Conservation (phyloP, 2,113 vertebrate species). For the Empidonax alnorum region DNA sequence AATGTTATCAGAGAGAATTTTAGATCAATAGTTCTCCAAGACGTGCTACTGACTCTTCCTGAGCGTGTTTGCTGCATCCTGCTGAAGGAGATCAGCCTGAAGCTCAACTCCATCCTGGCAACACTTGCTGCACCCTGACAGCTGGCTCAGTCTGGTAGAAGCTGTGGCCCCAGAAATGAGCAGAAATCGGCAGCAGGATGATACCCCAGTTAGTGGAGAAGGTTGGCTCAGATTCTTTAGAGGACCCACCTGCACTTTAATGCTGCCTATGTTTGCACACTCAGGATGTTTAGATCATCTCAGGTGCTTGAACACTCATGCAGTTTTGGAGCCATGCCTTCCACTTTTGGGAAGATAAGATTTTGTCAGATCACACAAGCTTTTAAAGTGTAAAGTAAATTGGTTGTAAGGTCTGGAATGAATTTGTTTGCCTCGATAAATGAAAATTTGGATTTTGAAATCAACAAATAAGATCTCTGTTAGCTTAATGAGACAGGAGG, state of each 20-base stretch:
- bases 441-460: background rate
- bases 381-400: background rate
- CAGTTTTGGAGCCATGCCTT: background rate
- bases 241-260: background rate
- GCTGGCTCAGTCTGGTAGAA: background rate
- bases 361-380: background rate
- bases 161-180: background rate
- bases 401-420: background rate
- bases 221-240: background rate
- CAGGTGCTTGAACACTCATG: background rate
- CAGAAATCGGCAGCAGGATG: background rate
- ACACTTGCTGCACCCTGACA: background rate
- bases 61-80: accelerated
- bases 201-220: background rate
- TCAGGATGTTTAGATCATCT: background rate
- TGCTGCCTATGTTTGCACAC: accelerated
- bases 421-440: background rate
- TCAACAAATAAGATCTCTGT: background rate
- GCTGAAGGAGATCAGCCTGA: background rate
- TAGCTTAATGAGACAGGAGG: background rate
- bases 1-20: background rate
- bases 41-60: background rate
- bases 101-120: background rate
- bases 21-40: background rate
- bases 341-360: background rate